Evolutionary conservation across 2,113 vertebrate species (phyloP).

Genomic region (Percopsis transmontana): DNA sequence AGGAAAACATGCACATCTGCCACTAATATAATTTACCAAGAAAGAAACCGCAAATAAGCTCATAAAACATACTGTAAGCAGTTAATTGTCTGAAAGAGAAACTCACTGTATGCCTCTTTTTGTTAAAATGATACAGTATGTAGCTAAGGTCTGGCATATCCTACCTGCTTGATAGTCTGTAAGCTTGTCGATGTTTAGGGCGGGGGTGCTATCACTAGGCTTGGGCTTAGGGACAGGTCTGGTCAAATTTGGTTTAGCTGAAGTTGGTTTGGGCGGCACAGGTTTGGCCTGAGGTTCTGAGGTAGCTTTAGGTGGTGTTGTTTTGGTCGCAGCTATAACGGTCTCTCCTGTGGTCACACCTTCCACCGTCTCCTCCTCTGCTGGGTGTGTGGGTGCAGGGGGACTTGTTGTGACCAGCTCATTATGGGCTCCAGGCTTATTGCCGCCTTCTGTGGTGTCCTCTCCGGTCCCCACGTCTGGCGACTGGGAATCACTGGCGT

Average conservation of each 20-base stretch:
- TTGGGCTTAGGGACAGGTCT: constrained; percentile 46
- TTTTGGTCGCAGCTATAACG: constrained; percentile 7
- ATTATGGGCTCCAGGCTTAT: not conserved
- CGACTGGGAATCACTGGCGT: not conserved
- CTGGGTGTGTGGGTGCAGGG: constrained; percentile 9
- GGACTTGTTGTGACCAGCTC: not conserved
- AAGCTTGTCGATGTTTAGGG: constrained; percentile 11
- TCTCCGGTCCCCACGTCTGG: not conserved
- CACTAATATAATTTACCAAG: constrained; percentile 6
- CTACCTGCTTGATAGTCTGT: constrained; percentile 69
- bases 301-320: constrained; percentile 9
- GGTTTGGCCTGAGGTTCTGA: constrained; percentile 37
- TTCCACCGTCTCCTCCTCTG: not conserved
- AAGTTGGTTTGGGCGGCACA: not conserved
- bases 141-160: not conserved
- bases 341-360: not conserved
- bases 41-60: constrained; percentile 9
- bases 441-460: not conserved
- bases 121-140: not conserved
- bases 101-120: no score
- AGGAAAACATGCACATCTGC: constrained; percentile 20
- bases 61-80: constrained; percentile 12
- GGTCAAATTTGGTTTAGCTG: constrained; percentile 2
- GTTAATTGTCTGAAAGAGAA: constrained; percentile 1
- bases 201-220: constrained; percentile 28